These are phyloP conservation scores for Danio jaintianensis DNA, from an alignment of 2,797 vertebrate species.

Conservation along the genomic window DNA sequence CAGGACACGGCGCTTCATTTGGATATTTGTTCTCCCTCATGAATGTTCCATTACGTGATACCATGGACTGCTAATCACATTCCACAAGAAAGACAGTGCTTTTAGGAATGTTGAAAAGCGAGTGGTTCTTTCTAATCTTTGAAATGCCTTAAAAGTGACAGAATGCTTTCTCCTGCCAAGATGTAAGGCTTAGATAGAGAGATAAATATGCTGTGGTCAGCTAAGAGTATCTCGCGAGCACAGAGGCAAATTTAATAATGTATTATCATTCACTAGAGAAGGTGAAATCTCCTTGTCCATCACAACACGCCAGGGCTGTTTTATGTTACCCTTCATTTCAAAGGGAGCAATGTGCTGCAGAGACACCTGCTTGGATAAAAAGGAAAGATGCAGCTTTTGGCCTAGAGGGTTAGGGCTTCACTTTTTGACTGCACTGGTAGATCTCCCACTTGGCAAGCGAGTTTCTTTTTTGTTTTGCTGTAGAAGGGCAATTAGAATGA, in stretches of 20 bases:
- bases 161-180: slow-evolving; percentile 99
- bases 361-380: slow-evolving; percentile 65
- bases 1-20: slow-evolving; percentile 86
- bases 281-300: slow-evolving; percentile 99
- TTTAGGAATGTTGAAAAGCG: slow-evolving; percentile 99
- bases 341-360: slow-evolving; percentile 81
- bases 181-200: slow-evolving; percentile 96
- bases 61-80: slow-evolving; percentile 98
- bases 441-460: slow-evolving; percentile 39
- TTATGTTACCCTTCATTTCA: slow-evolving; percentile 83
- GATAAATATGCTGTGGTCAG: slow-evolving; percentile 99
- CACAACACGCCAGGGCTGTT: slow-evolving; percentile 82
- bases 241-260: slow-evolving; percentile 99
- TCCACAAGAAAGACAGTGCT: slow-evolving; percentile 84
- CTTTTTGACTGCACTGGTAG: slow-evolving; percentile 11
- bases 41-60: slow-evolving; percentile 94
- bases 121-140: slow-evolving; percentile 99
- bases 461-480: slow-evolving; percentile 58
- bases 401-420: slow-evolving; percentile 35
- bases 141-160: slow-evolving; percentile 99
- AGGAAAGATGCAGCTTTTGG: slow-evolving; percentile 30
- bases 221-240: slow-evolving; percentile 99
- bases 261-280: slow-evolving; percentile 99
- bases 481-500: slow-evolving; percentile 65
- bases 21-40: slow-evolving; percentile 89